Evolutionary conservation across 2,888 invertebrate genomes (phyloP).

Genomic region (Ischnura elegans): DNA sequence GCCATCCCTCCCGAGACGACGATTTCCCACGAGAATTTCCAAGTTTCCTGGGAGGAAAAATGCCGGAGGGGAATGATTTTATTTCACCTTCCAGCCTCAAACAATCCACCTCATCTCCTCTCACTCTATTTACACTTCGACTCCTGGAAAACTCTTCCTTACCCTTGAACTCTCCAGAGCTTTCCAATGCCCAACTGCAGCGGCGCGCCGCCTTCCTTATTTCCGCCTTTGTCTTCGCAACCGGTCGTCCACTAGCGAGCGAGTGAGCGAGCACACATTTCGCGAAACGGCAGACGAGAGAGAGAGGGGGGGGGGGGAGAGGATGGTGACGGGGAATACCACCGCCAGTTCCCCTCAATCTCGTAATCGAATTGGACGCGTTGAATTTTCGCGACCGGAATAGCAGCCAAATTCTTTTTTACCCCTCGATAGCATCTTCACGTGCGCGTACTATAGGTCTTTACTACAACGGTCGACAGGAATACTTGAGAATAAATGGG

Average conservation of each 20-base stretch:
- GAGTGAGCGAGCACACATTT: background rate
- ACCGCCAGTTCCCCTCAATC: no score
- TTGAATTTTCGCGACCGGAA: background rate
- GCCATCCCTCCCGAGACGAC: background rate
- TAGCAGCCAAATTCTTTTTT: no score
- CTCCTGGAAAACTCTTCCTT: background rate
- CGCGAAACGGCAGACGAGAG: background rate
- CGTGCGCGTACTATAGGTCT: no score
- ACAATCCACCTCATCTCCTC: background rate
- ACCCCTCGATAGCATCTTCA: no score
- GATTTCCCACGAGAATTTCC: background rate
- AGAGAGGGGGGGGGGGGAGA: background rate
- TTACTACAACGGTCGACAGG: no score
- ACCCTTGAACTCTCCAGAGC: slow-evolving; percentile 12
- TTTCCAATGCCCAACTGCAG: background rate
- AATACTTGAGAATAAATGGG: no score
- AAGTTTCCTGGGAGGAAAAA: background rate
- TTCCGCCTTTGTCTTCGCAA: slow-evolving; percentile 11
- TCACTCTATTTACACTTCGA: slow-evolving; percentile 17
- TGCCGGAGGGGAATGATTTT: background rate
- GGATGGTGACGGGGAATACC: background rate
- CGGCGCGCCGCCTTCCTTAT: background rate
- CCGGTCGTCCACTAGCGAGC: background rate
- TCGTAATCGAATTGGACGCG: background rate
- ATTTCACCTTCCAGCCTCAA: background rate